Base-by-base conservation (phyloP, 2,888 invertebrate species). In the Heliconius aoede region DNA sequence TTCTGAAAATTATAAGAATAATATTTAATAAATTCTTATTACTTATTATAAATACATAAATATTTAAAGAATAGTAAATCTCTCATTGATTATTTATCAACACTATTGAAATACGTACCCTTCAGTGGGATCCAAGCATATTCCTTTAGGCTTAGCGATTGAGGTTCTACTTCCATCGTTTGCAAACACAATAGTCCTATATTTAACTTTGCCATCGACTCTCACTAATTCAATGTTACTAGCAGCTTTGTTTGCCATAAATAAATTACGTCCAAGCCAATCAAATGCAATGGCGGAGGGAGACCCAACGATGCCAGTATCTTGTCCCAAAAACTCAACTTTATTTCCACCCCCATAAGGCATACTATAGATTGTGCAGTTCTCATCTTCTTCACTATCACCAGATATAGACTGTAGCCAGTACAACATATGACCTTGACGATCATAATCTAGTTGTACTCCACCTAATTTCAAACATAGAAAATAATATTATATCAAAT, bases 211-310 rank as follows among this genome's bases (percentile, higher is more conserved):
- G 0, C 98, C 97, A 85, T 98, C 98, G 1, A 98, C 96, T 81
- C 97, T 96, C 0, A 99, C 95, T 1, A 98, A 96, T 91, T 99
- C 99, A 80, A 99, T 97, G 82, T 98, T 99, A 74, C 98, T 97
- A 1, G 98, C 98, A 4, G 96, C 95, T 58, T 97, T 96, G 86
- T 99, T 99, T 36, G 98, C 98, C 89, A 99, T 97, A 88, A 97
- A 99, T 55, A 99, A 90, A 92, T 99, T 99, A 74, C 99, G 95
- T 5, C 99, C 99, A 30, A 99, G 95, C 99, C 99, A 99, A 89
- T 99, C 99, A 86, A 99, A 98, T 0, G 99, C 99, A 61, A 99
- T 96, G 0, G 98, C 96, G 55, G 97, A 97, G 0, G 99, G 98
- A 0, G 98, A 97, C 0, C 99, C 98, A 13, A 98, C 97, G 69